Conservation (phyloP, 1,140 invertebrate species). For the Notospermus geniculatus region DNA sequence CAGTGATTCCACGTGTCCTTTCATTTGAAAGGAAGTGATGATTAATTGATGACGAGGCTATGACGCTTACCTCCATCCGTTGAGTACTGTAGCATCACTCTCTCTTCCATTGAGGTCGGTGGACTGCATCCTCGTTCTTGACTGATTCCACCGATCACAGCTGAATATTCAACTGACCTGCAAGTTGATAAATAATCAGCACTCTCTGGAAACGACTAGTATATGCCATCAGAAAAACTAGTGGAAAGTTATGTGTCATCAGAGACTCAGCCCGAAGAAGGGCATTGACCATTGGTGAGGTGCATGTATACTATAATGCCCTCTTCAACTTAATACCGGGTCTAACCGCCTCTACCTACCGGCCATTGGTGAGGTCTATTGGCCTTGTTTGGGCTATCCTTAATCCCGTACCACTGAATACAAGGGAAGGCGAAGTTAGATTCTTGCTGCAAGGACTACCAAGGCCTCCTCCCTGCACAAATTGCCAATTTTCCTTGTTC, state of each 20-base stretch:
- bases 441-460: constrained; percentile 35
- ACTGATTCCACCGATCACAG: constrained; percentile 37
- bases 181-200: constrained; percentile 12
- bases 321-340: background rate
- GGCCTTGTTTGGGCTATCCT: constrained; percentile 44
- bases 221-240: too few species aligned
- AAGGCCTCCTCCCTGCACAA: constrained; percentile 47
- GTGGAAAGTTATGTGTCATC: too few species aligned
- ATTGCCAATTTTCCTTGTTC: constrained; percentile 42
- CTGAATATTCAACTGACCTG: constrained; percentile 50
- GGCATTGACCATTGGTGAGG: too few species aligned
- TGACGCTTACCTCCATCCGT: constrained; percentile 44
- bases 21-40: too few species aligned
- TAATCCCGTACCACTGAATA: constrained; percentile 46
- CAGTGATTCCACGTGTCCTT: too few species aligned
- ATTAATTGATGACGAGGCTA: too few species aligned
- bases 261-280: too few species aligned
- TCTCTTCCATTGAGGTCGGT: constrained; percentile 33
- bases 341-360: constrained; percentile 29
- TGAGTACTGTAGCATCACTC: constrained; percentile 45
- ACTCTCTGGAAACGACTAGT: too few species aligned
- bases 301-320: background rate
- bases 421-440: constrained; percentile 46
- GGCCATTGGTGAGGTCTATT: constrained; percentile 52
- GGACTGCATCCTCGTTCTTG: constrained; percentile 25